These are phyloP conservation scores for Pterocles gutturalis DNA, from an alignment of 2,113 vertebrate genomes.

Conservation along the genomic window DNA sequence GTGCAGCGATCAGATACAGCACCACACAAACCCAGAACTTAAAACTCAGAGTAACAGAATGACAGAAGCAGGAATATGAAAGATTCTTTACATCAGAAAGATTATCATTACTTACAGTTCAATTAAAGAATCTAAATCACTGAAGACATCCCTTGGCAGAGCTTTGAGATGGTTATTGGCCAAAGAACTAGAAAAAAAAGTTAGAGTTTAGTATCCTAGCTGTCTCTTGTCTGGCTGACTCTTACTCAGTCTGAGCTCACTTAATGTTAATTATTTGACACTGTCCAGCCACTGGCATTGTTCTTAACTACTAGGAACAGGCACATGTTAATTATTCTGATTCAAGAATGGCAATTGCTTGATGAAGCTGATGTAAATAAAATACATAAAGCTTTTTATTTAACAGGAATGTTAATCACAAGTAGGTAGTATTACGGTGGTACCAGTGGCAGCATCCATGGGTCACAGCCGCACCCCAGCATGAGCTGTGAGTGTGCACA, in stretches of 20 bases:
- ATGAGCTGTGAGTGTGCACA: neutral
- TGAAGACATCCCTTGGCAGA: slow-evolving; percentile 92
- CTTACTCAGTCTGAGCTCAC: neutral
- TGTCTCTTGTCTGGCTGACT: neutral
- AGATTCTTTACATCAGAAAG: neutral
- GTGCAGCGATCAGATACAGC: neutral
- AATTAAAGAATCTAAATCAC: slow-evolving; percentile 93
- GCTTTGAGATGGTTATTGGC: slow-evolving; percentile 95
- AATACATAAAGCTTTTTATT: neutral
- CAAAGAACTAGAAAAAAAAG: slow-evolving; percentile 87
- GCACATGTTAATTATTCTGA: neutral
- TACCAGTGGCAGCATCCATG: rapidly evolving
- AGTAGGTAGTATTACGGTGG: rapidly evolving
- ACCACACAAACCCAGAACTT: neutral
- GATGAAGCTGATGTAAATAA: neutral
- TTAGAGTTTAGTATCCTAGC: slow-evolving; percentile 38
- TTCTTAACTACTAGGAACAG: neutral
- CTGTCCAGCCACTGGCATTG: neutral
- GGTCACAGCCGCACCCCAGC: neutral
- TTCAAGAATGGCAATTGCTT: neutral
- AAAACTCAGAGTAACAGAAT: neutral
- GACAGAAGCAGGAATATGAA: neutral
- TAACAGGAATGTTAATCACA: neutral
- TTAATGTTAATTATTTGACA: neutral
- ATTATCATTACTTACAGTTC: slow-evolving; percentile 89